Evolutionary conservation across 1,140 invertebrate species (phyloP).

Genomic region (Eupeodes corollae): DNA sequence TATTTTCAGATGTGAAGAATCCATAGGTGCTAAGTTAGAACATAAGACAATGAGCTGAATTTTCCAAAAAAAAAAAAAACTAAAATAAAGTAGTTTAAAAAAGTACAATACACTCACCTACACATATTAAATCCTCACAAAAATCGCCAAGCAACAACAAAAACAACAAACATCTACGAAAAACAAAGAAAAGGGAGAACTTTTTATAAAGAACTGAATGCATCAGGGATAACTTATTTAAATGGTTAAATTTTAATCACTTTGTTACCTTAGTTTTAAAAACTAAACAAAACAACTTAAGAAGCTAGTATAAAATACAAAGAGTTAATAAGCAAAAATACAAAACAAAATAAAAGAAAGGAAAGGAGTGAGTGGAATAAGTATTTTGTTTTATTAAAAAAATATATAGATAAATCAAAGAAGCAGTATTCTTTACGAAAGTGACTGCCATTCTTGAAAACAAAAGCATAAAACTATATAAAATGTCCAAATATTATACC

Average conservation of each 20-base stretch:
- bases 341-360: not conserved
- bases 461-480: not conserved
- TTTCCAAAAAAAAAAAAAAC: slow-evolving; percentile 21
- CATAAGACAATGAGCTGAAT: slow-evolving; percentile 23
- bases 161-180: not conserved
- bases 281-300: too few relatives aligned
- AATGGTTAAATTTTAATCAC: too few relatives aligned
- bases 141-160: too few relatives aligned
- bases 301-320: not conserved
- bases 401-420: too few relatives aligned
- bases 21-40: slow-evolving; percentile 37
- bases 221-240: too few relatives aligned
- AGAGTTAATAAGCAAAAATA: not conserved
- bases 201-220: too few relatives aligned
- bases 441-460: not conserved
- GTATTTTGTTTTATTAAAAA: too few relatives aligned
- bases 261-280: too few relatives aligned
- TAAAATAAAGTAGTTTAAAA: not conserved
- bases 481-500: slow-evolving; percentile 33
- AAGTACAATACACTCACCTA: too few relatives aligned
- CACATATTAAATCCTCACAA: too few relatives aligned
- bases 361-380: slow-evolving; percentile 5
- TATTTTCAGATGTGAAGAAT: slow-evolving; percentile 35
- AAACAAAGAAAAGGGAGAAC: not conserved
- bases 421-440: too few relatives aligned